Evolutionary conservation across 2,888 invertebrate species (phyloP), one percentile per base, ranked within the genome.

Genomic region (Hydroisotoma schaefferi): DNA sequence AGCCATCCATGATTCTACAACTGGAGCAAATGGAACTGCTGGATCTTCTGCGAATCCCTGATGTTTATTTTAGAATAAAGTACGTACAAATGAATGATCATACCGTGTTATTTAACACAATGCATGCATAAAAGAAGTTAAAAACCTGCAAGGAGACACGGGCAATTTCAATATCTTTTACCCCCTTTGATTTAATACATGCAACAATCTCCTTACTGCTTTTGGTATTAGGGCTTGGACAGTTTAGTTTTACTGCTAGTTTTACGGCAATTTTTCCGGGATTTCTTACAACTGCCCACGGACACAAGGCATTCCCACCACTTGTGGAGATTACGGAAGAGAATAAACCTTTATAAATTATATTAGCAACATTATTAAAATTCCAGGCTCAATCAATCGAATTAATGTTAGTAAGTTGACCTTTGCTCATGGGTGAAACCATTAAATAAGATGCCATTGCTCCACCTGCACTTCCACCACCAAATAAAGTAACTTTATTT

Each of bases 1-100:
- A 1, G 55, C 56, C 4, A 63, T 29, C 51, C 55, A 55, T 28
- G 59, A 57, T 25, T 67, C 67, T 2, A 64, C 55, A 0, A 67
- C 67, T 8, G 63, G 67, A 6, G 51, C 63, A 53, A 67, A 67
- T 0, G 67, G 67, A 1, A 61, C 59, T 22, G 56, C 59, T 1
- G 63, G 63, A 43, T 63, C 63, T 27, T 57, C 57, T 1, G 27
- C n/a, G 23, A 61, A 61, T 2, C 58, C 58, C 56, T 57, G 54
- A 15, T 22, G 6, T 22, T 15, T 23, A 18, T 22, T 23, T 23
- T 46, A 22, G 6, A n/a, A n/a, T n/a, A n/a, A n/a, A n/a, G n/a
- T n/a, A n/a, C n/a, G n/a, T n/a, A n/a, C n/a, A n/a, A n/a, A n/a
- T n/a, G n/a, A n/a, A n/a, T n/a, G n/a, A n/a, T n/a, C n/a, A n/a